Conservation (phyloP, 2,113 vertebrate species). For the Tragelaphus scriptus region DNA sequence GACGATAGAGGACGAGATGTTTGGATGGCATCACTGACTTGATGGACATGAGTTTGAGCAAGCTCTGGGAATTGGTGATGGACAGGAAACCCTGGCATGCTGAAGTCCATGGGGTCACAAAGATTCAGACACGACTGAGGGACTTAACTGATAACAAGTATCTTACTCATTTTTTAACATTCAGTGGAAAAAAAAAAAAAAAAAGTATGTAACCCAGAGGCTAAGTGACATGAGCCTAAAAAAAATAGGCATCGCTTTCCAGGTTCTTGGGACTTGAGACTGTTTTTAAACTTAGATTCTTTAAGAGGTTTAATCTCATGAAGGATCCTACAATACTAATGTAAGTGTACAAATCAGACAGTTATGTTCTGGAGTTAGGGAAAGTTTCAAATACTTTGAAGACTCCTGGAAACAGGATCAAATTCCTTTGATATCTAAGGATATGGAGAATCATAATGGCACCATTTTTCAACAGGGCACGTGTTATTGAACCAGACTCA, state of each 20-base stretch:
- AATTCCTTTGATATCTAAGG: background rate
- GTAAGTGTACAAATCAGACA: background rate
- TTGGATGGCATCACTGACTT: background rate
- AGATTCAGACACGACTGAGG: background rate
- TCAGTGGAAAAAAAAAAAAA: background rate
- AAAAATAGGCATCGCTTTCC: background rate
- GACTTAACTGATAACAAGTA: background rate
- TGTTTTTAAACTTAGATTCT: background rate
- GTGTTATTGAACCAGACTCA: background rate
- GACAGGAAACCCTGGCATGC: background rate
- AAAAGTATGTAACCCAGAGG: background rate
- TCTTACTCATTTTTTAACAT: background rate
- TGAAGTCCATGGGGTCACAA: background rate
- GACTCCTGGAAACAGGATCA: background rate
- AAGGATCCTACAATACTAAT: background rate
- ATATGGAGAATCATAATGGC: background rate
- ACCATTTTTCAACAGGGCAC: background rate
- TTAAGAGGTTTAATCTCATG: background rate
- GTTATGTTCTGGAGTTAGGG: background rate
- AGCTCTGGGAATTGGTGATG: background rate
- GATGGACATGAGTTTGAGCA: background rate
- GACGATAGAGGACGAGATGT: background rate
- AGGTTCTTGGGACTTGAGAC: background rate
- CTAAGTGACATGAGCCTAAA: background rate
- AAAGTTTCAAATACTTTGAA: background rate